phyloP scores from a whole-genome alignment of 2,797 vertebrate species.

The Anabacerthia variegaticeps region DNA sequence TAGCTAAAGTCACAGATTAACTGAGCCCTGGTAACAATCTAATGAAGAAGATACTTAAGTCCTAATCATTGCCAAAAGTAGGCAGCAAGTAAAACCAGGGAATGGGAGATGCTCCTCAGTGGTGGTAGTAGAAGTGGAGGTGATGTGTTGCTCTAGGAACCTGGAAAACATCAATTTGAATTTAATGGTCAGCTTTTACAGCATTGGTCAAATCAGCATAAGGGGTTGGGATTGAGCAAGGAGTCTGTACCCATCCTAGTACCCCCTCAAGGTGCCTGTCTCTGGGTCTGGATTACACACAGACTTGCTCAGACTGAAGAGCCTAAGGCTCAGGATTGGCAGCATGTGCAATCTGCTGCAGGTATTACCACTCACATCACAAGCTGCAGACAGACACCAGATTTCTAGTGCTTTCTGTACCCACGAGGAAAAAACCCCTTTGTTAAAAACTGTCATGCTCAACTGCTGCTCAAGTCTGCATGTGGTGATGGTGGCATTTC shows the following conservation, averaged over 20 bases:
- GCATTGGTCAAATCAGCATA: rapidly evolving
- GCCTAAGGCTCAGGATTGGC: not conserved
- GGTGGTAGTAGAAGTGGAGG: not conserved
- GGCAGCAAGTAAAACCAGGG: not conserved
- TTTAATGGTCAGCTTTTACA: not conserved
- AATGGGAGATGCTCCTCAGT: not conserved
- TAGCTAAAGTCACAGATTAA: not conserved
- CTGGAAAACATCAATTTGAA: not conserved
- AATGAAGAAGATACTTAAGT: not conserved
- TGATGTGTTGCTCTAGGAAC: not conserved
- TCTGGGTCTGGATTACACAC: rapidly evolving
- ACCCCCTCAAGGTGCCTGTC: rapidly evolving
- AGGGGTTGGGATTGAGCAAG: not conserved
- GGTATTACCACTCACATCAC: not conserved
- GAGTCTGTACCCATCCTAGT: not conserved
- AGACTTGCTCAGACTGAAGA: not conserved
- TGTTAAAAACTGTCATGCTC: not conserved
- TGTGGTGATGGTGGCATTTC: not conserved
- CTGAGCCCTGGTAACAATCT: not conserved
- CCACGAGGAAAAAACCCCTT: not conserved
- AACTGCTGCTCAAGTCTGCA: not conserved
- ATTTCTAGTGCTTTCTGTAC: not conserved
- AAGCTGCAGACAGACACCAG: no score
- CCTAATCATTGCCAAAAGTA: not conserved
- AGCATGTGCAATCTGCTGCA: not conserved